Evolutionary conservation across 2,888 invertebrate species (phyloP).

Genomic region (Epistrophella euchroma): DNA sequence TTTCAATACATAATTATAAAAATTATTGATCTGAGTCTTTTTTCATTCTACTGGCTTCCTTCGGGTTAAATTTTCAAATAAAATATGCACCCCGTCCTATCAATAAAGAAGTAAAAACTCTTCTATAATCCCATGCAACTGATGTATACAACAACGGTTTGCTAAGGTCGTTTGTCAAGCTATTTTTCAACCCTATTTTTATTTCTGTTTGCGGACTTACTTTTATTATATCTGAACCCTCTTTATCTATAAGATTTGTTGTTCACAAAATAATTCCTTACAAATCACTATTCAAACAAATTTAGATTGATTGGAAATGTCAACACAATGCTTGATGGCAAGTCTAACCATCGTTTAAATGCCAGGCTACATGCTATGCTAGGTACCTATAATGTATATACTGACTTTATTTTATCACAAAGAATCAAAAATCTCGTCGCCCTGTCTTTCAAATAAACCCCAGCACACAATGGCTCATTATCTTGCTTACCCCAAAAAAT

Average conservation of each 20-base stretch:
- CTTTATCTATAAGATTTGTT: slow-evolving; percentile 28
- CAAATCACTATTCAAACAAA: slow-evolving; percentile 72
- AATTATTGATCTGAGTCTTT: background rate
- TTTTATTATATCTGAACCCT: background rate
- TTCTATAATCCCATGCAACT: background rate
- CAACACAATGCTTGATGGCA: slow-evolving; percentile 47
- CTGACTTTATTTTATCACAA: slow-evolving; percentile 20
- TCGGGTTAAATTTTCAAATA: background rate
- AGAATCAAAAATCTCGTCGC: slow-evolving; percentile 45
- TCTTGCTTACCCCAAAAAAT: slow-evolving; percentile 27
- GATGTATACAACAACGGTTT: background rate
- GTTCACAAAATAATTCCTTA: slow-evolving; percentile 51
- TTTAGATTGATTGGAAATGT: slow-evolving; percentile 70
- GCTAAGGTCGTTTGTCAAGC: slow-evolving; percentile 1
- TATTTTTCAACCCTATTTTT: slow-evolving; percentile 21
- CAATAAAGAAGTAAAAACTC: slow-evolving; percentile 3
- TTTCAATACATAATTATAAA: background rate
- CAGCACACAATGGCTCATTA: slow-evolving; percentile 62
- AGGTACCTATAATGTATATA: background rate
- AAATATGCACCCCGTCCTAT: slow-evolving; percentile 11
- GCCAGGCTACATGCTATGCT: slow-evolving; percentile 14
- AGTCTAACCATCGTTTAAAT: slow-evolving; percentile 41
- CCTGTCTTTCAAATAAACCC: slow-evolving; percentile 38
- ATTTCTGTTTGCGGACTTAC: background rate
- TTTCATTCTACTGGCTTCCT: background rate